These are phyloP conservation scores for Drosophila parabipectinata DNA, from an alignment of 1,140 invertebrate genomes.

Conservation along the genomic window DNA sequence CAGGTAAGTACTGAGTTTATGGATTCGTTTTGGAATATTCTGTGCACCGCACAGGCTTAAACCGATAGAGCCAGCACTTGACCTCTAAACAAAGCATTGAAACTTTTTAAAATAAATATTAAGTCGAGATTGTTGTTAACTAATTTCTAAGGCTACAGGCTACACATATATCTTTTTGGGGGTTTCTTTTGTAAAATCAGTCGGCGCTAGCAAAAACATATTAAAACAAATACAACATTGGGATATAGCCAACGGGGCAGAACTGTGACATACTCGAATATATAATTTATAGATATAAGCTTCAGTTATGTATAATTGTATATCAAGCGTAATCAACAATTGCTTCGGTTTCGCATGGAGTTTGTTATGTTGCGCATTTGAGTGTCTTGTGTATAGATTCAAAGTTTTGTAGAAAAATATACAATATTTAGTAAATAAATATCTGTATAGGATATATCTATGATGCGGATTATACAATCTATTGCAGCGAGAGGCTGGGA, in stretches of 20 bases:
- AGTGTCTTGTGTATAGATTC: conserved; percentile 72
- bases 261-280: conserved; percentile 35
- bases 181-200: conserved; percentile 54
- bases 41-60: conserved; percentile 42
- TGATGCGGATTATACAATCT: conserved; percentile 50
- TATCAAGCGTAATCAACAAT: conserved; percentile 76
- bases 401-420: conserved; percentile 74
- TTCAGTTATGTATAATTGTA: conserved; percentile 56
- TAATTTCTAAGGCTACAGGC: conserved; percentile 52
- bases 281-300: conserved; percentile 21
- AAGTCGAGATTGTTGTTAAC: conserved; percentile 49
- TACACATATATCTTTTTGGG: conserved; percentile 53
- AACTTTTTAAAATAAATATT: conserved; percentile 57
- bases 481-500: conserved; percentile 16
- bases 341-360: conserved; percentile 66
- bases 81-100: conserved; percentile 10
- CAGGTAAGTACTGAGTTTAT: conserved; percentile 38
- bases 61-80: conserved; percentile 32
- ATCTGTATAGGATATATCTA: conserved; percentile 46
- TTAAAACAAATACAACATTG: conserved; percentile 49
- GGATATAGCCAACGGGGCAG: conserved; percentile 33
- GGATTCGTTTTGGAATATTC: not conserved
- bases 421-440: conserved; percentile 60
- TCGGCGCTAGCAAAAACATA: conserved; percentile 49
- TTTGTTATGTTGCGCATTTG: conserved; percentile 45